Percentiles rank a stretch among this genome's conserved stretches.
Evolutionary conservation across 1,140 invertebrate genomes (phyloP).

Genomic region (Whitmania pigra): DNA sequence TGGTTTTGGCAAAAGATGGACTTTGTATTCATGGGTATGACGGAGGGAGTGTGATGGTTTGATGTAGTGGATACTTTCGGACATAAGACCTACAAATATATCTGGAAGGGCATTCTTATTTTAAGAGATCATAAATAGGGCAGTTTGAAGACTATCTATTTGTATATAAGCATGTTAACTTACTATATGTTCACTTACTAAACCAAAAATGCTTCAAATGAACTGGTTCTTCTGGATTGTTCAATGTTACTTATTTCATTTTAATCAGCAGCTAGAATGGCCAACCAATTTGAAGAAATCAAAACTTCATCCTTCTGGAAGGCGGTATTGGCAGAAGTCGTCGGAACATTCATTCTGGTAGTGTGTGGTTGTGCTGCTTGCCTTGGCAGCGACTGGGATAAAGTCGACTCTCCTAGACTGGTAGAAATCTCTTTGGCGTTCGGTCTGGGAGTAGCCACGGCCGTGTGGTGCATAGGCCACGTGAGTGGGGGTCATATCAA

Average conservation of each 20-base stretch:
- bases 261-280: neutral
- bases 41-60: too few relatives aligned
- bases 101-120: too few relatives aligned
- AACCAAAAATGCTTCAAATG: too few relatives aligned
- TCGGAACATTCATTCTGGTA: slow-evolving; percentile 15
- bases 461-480: slow-evolving; percentile 35
- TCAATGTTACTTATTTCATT: neutral
- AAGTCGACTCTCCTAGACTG: slow-evolving; percentile 42
- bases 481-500: slow-evolving; percentile 39
- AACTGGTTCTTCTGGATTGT: too few relatives aligned
- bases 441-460: slow-evolving; percentile 67
- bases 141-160: too few relatives aligned
- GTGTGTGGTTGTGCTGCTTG: slow-evolving; percentile 12
- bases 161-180: too few relatives aligned
- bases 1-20: too few relatives aligned
- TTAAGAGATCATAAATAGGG: too few relatives aligned
- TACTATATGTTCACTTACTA: too few relatives aligned
- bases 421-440: slow-evolving; percentile 73
- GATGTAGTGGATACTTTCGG: too few relatives aligned
- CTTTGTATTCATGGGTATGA: too few relatives aligned
- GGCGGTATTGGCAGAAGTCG: slow-evolving; percentile 1
- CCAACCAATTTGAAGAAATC: slow-evolving; percentile 8
- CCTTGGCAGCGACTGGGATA: slow-evolving; percentile 52
- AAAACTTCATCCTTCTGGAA: slow-evolving; percentile 11
- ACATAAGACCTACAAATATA: too few relatives aligned